Conservation (phyloP, 2,797 vertebrate species). For the Ciconia nigra region DNA sequence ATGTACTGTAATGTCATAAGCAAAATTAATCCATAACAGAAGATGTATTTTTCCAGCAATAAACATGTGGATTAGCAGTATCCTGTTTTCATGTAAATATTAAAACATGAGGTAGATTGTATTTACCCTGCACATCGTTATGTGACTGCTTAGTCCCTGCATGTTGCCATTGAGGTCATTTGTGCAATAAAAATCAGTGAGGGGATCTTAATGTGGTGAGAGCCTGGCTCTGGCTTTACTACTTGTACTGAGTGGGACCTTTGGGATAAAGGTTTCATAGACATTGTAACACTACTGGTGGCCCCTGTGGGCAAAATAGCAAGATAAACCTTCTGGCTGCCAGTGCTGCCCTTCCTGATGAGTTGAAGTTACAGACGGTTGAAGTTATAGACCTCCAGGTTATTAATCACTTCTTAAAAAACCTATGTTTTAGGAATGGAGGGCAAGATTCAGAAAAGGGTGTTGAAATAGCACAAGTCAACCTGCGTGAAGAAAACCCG, state of each 20-base stretch:
- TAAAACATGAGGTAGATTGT: neutral
- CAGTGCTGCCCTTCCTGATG: neutral
- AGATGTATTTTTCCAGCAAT: neutral
- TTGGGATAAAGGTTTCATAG: neutral
- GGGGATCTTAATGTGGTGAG: neutral
- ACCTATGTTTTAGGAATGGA: neutral
- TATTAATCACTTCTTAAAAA: neutral
- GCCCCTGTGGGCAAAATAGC: neutral
- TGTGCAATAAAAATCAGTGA: neutral
- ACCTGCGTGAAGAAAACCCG: neutral
- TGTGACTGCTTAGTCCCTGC: neutral
- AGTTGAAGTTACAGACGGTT: neutral
- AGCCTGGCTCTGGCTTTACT: neutral
- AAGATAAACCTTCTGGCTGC: neutral
- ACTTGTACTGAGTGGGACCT: neutral
- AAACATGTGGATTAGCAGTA: neutral
- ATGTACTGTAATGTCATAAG: neutral
- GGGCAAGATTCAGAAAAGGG: neutral
- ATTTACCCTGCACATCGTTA: neutral
- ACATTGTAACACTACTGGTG: neutral
- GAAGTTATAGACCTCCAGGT: neutral
- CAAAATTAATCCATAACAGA: neutral
- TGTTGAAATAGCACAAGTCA: neutral
- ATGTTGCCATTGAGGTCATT: neutral
- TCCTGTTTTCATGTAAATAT: neutral